Percentiles rank a stretch among this genome's conserved stretches.
Evolutionary conservation across 2,888 invertebrate genomes (phyloP).

Genomic region (Troides oblongomaculatus): DNA sequence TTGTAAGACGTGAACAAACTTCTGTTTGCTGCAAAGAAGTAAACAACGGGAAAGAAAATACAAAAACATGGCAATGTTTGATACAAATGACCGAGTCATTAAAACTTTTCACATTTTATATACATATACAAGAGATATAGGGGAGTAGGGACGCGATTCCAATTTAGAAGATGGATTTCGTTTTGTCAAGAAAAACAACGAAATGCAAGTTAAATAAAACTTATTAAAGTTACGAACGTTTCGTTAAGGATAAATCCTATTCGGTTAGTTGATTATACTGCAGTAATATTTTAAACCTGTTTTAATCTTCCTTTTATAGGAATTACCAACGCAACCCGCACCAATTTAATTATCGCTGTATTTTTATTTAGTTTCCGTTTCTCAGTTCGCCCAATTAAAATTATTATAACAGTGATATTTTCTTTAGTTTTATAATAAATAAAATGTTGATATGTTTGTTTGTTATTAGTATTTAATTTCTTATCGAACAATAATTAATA

Average conservation of each 20-base stretch:
- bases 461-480: no score
- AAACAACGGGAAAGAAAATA: slow-evolving; percentile 19
- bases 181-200: slow-evolving; percentile 25
- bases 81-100: slow-evolving; percentile 51
- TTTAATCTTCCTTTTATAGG: slow-evolving; percentile 10
- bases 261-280: slow-evolving; percentile 7
- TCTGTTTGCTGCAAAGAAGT: slow-evolving; percentile 4
- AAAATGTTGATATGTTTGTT: not conserved
- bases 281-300: slow-evolving; percentile 22
- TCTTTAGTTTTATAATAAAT: not conserved
- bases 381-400: not conserved
- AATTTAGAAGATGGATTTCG: slow-evolving; percentile 27
- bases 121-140: slow-evolving; percentile 33
- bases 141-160: slow-evolving; percentile 38
- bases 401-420: not conserved
- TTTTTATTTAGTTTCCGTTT: slow-evolving; percentile 5
- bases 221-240: slow-evolving; percentile 20
- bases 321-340: slow-evolving; percentile 12
- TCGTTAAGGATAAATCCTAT: slow-evolving; percentile 10
- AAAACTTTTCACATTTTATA: slow-evolving; percentile 54
- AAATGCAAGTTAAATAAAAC: slow-evolving; percentile 23
- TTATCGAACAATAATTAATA: no score
- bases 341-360: slow-evolving; percentile 19
- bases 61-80: slow-evolving; percentile 29
- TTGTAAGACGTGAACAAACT: slow-evolving; percentile 5